These are phyloP conservation scores for Escarpia spicata DNA, from an alignment of 2,888 invertebrate genomes.

Conservation along the genomic window DNA sequence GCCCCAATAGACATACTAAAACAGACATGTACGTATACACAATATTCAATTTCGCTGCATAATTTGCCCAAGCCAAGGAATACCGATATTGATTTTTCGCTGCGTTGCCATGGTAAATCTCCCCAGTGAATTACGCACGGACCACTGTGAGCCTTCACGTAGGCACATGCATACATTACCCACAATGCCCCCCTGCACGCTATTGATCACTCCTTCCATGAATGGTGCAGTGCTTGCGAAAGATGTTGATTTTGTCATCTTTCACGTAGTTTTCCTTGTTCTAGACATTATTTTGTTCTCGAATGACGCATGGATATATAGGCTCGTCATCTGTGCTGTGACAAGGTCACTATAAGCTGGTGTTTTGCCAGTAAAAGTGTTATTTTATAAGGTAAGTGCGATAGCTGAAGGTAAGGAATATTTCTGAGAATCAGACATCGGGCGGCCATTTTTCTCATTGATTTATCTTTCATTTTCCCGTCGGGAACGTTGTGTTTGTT, in stretches of 20 bases:
- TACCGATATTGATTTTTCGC: neutral
- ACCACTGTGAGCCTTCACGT: neutral
- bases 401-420: neutral
- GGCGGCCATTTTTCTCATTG: neutral
- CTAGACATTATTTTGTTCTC: neutral
- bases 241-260: neutral
- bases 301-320: conserved; percentile 4
- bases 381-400: neutral
- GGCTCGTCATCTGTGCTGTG: neutral
- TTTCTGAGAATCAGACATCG: neutral
- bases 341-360: neutral
- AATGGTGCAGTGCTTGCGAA: conserved; percentile 7
- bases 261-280: neutral
- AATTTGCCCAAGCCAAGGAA: neutral
- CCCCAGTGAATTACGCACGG: neutral
- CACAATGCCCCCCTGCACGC: neutral
- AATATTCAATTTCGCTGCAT: neutral
- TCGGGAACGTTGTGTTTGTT: neutral
- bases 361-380: neutral
- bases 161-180: neutral
- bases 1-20: neutral
- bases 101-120: neutral
- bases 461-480: neutral
- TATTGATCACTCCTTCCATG: neutral
- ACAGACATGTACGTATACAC: neutral